These are phyloP conservation scores for Acronicta alni DNA, from an alignment of 2,888 invertebrate genomes.

Conservation along the genomic window DNA sequence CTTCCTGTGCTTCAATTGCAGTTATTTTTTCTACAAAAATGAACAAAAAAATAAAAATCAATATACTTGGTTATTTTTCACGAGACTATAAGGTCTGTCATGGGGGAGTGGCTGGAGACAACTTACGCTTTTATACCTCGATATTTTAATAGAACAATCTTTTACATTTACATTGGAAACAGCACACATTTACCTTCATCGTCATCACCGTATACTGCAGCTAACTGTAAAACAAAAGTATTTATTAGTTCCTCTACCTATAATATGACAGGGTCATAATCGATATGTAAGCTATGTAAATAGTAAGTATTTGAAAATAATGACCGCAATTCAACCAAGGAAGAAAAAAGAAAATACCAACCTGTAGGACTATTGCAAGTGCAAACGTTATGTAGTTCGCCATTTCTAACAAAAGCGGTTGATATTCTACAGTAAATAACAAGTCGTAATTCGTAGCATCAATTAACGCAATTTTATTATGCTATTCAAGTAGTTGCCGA, in stretches of 20 bases:
- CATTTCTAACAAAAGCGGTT: conserved; percentile 41
- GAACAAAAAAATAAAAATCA: too few relatives aligned
- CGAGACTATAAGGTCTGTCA: too few relatives aligned
- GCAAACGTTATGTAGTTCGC: conserved; percentile 33
- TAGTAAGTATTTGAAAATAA: too few relatives aligned
- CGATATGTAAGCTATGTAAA: not conserved
- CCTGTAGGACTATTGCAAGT: conserved; percentile 44
- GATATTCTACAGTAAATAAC: conserved; percentile 15
- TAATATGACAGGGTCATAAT: not conserved
- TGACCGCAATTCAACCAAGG: too few relatives aligned
- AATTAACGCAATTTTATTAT: conserved; percentile 6
- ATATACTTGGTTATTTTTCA: too few relatives aligned
- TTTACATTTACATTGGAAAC: not conserved
- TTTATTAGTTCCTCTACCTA: not conserved
- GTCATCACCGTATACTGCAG: conserved; percentile 34
- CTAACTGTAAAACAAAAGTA: conserved; percentile 35
- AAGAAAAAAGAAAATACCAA: conserved; percentile 10
- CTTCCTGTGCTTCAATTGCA: conserved; percentile 72
- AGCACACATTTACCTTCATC: conserved; percentile 47
- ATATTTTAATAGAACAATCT: too few relatives aligned
- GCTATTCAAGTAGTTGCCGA: not conserved
- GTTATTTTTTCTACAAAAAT: conserved; percentile 58
- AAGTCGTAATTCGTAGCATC: conserved; percentile 4
- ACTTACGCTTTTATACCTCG: too few relatives aligned
- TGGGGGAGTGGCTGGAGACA: too few relatives aligned